These are phyloP conservation scores for Agrotis exclamationis DNA, from an alignment of 2,888 invertebrate genomes.

Conservation along the genomic window DNA sequence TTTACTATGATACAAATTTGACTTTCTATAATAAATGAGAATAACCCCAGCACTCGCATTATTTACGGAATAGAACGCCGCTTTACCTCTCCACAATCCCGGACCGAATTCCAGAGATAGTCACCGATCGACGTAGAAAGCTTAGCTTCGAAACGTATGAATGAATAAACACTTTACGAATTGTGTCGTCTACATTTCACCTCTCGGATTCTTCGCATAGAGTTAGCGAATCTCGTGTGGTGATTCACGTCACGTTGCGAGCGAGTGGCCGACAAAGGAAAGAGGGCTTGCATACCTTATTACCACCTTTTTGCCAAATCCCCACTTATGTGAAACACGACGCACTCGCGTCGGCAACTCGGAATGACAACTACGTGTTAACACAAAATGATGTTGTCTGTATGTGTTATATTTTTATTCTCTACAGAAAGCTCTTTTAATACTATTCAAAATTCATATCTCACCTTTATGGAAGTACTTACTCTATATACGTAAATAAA, in stretches of 20 bases:
- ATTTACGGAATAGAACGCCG: constrained; percentile 75
- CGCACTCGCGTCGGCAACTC: constrained; percentile 81
- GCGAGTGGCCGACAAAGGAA: constrained; percentile 90
- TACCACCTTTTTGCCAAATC: constrained; percentile 90
- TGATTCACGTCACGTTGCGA: constrained; percentile 89
- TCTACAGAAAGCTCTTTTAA: constrained; percentile 48
- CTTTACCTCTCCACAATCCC: constrained; percentile 68
- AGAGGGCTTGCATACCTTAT: constrained; percentile 91
- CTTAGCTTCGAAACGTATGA: constrained; percentile 74
- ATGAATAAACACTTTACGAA: constrained; percentile 82
- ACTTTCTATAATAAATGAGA: constrained; percentile 87
- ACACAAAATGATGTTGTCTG: constrained; percentile 70
- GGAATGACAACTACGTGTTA: constrained; percentile 84
- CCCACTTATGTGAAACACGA: constrained; percentile 88
- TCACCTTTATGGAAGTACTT: constrained; percentile 28
- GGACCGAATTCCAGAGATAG: constrained; percentile 70
- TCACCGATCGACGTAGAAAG: constrained; percentile 68
- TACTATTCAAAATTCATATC: constrained; percentile 52
- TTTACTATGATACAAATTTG: constrained; percentile 89
- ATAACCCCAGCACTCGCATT: constrained; percentile 73
- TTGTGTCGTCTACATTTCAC: constrained; percentile 80
- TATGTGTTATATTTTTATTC: constrained; percentile 68
- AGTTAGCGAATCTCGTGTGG: constrained; percentile 83
- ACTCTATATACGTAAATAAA: not conserved
- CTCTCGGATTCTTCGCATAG: constrained; percentile 80